Evolutionary conservation across 2,797 vertebrate species (phyloP), one percentile per base, ranked within the genome.

Genomic region (Acridotheres tristis): DNA sequence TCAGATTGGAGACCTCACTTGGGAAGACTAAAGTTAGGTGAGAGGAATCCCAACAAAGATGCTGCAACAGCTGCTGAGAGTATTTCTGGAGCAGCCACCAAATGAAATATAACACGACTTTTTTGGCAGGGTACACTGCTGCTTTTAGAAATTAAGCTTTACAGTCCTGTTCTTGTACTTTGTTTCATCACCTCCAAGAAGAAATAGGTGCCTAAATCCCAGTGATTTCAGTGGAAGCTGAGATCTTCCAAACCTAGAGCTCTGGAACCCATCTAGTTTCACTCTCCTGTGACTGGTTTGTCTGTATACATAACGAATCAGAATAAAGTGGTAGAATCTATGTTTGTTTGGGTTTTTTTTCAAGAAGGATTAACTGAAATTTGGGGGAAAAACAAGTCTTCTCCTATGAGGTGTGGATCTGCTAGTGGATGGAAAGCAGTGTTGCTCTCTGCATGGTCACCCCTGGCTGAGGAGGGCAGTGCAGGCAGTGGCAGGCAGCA

Each of bases 31-130:
- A 89, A 93, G 69, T 88, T 93, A 67, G 75, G 61, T 81, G 66
- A 72, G 73, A 96, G 73, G 66, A 92, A 88, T 91, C n/a, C 57
- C 76, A 88, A 88, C 30, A 30, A 68, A 89, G 82, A 68, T 3
- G 2, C 61, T 65, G 30, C 45, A 88, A 42, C 93, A 96, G 93
- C 89, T 96, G 87, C 54, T 77, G 21, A 32, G 89, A 54, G 21
- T 92, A 88, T 94, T 95, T 85, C 62, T 80, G 54, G 72, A 81
- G 36, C 61, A 72, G 54, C 25, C 68, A 93, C 61, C 3, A 4
- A 83, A 77, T 27, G 84, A 92, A 93, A 90, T 50, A 22, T 3
- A 84, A 79, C 23, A 68, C 1, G 0, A 42, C 3, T 5, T 75
- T 88, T 91, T 80, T 55, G 29, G 55, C 0, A 12, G 55, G 29